Evolutionary conservation across 1,140 invertebrate genomes (phyloP).

Genomic region (Pemphigus obesinymphae): DNA sequence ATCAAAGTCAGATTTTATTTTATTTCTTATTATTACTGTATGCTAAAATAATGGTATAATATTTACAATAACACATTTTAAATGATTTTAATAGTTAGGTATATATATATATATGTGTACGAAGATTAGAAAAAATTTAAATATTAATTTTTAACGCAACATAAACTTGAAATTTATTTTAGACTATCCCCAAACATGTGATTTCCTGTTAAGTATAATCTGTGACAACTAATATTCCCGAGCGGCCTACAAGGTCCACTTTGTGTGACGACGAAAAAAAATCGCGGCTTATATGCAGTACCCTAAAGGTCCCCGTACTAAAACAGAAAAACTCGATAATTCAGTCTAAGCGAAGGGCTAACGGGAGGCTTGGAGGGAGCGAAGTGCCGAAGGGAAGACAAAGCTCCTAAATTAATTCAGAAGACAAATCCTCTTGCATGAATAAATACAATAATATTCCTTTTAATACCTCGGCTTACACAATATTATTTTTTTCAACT

Average conservation of each 20-base stretch:
- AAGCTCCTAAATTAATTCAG: conserved; percentile 41
- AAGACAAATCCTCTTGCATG: conserved; percentile 2
- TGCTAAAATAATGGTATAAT: no score
- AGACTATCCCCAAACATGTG: neutral
- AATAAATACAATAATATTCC: conserved; percentile 5
- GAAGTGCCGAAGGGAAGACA: conserved; percentile 2
- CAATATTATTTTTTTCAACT: neutral
- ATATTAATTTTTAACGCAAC: neutral
- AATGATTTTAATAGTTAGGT: neutral
- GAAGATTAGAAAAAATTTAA: no score
- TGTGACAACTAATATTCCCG: conserved; percentile 1
- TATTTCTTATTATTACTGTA: no score
- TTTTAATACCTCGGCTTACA: neutral
- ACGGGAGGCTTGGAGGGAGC: neutral
- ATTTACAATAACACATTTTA: no score
- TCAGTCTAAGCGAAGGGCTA: conserved; percentile 4
- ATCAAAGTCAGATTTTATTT: no score
- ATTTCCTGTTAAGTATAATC: conserved; percentile 3
- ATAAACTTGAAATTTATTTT: neutral
- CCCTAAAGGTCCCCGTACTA: conserved; percentile 5
- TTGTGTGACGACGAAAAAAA: conserved; percentile 37
- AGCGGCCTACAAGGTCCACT: neutral
- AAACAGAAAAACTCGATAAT: neutral
- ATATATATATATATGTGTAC: neutral
- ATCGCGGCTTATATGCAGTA: conserved; percentile 18